These are phyloP conservation scores for Drosophila aldrichi DNA, from an alignment of 2,888 invertebrate species.

Conservation along the genomic window DNA sequence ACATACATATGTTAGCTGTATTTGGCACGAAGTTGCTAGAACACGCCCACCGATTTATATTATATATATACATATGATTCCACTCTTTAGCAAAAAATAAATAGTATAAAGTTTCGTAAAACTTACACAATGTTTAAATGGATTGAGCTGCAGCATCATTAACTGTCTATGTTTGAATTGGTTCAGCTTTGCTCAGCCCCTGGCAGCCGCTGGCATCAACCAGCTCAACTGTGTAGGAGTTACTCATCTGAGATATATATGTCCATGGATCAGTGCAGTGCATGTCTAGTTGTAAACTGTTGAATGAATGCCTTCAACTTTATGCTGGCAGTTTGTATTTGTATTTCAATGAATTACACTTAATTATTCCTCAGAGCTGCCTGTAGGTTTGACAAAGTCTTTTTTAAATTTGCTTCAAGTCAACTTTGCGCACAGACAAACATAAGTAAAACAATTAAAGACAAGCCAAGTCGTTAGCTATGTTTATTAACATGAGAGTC, in stretches of 20 bases:
- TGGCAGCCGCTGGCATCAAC: no score
- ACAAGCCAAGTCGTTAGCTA: conserved; percentile 1
- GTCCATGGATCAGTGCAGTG: neutral
- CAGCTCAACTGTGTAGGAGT: neutral
- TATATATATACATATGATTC: neutral
- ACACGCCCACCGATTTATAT: no score
- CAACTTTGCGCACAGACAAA: conserved; percentile 15
- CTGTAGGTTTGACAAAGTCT: conserved; percentile 1
- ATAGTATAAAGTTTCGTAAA: neutral
- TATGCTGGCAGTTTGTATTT: conserved; percentile 20
- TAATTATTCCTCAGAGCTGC: conserved; percentile 23
- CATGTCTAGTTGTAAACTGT: neutral
- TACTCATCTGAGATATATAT: neutral
- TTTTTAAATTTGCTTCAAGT: conserved; percentile 13
- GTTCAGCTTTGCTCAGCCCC: neutral
- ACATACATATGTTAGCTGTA: no score
- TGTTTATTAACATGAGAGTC: neutral
- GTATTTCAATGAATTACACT: conserved; percentile 14
- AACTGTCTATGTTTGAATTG: neutral
- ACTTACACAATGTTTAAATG: conserved; percentile 1
- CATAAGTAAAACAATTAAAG: conserved; percentile 35
- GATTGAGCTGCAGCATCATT: conserved; percentile 2
- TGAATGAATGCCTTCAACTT: conserved; percentile 10
- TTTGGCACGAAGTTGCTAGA: no score
- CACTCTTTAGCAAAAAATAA: neutral